Evolutionary conservation across 2,113 vertebrate species (phyloP).

Genomic region (Pachypanchax playfairii): DNA sequence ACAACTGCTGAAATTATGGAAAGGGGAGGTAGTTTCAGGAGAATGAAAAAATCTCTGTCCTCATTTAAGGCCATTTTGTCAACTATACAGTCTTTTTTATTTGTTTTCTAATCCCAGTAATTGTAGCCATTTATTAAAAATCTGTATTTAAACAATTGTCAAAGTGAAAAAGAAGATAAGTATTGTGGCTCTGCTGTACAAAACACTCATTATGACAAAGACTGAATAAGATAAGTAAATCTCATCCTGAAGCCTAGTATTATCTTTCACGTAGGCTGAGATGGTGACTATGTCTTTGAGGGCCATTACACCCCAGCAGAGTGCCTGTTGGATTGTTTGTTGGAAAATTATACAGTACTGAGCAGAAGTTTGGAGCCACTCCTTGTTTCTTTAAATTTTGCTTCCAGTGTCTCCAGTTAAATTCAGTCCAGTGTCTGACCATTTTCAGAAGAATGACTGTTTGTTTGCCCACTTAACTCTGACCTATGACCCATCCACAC

Average conservation of each 20-base stretch:
- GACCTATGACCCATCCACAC: background rate
- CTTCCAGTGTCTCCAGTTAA: background rate
- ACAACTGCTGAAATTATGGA: conserved; percentile 61
- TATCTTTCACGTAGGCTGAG: conserved; percentile 45
- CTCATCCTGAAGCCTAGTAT: conserved; percentile 13
- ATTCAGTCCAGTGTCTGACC: background rate
- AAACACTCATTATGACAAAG: conserved; percentile 33
- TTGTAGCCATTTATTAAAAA: background rate
- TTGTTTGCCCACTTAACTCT: background rate
- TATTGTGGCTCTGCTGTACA: conserved; percentile 19
- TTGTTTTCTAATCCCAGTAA: background rate
- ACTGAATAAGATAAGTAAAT: conserved; percentile 27
- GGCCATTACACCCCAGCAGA: conserved; percentile 38
- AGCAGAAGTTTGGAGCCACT: background rate
- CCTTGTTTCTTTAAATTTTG: background rate
- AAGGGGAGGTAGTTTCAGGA: conserved; percentile 17
- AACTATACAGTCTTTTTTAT: background rate
- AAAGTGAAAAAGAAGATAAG: no score
- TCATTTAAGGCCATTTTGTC: background rate
- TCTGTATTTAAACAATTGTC: no score
- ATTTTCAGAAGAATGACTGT: background rate
- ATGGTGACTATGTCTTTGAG: conserved; percentile 14
- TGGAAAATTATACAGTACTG: background rate
- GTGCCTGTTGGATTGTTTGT: conserved; percentile 9
- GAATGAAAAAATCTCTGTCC: background rate